These are phyloP conservation scores for Drosophila truncata DNA, from an alignment of 1,140 invertebrate genomes.

Conservation along the genomic window DNA sequence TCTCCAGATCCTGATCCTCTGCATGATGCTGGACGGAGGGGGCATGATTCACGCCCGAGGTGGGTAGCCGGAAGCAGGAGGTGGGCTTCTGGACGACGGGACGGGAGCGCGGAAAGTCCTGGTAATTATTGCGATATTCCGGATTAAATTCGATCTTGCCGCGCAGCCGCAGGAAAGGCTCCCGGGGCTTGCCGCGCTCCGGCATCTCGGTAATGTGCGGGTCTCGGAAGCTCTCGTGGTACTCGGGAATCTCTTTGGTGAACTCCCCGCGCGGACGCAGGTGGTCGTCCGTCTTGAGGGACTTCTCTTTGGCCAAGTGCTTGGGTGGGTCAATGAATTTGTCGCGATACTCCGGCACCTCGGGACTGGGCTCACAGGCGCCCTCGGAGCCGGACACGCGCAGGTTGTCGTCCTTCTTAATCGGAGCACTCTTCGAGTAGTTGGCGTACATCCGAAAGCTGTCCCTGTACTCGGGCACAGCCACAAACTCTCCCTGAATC, in stretches of 20 bases:
- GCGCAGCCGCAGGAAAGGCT: constrained; percentile 74
- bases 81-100: constrained; percentile 78
- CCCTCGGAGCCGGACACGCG: constrained; percentile 69
- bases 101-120: constrained; percentile 79
- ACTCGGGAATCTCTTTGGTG: constrained; percentile 80
- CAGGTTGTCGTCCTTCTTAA: constrained; percentile 80
- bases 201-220: constrained; percentile 81
- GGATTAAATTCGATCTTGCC: constrained; percentile 85
- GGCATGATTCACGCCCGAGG: constrained; percentile 21
- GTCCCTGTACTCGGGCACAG: constrained; percentile 80
- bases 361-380: constrained; percentile 4
- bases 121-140: constrained; percentile 80
- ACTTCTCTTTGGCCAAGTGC: constrained; percentile 70
- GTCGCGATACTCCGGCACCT: constrained; percentile 77
- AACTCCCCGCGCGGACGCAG: constrained; percentile 76
- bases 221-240: constrained; percentile 84
- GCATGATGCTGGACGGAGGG: constrained; percentile 17
- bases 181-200: constrained; percentile 77
- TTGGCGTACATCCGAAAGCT: constrained; percentile 83
- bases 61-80: constrained; percentile 78
- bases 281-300: constrained; percentile 78
- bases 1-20: constrained; percentile 20
- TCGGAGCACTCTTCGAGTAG: constrained; percentile 80
- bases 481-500: constrained; percentile 76
- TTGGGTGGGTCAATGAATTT: constrained; percentile 79